These are phyloP conservation scores for Stenoptilia bipunctidactyla DNA, from an alignment of 2,888 invertebrate genomes.

Conservation along the genomic window DNA sequence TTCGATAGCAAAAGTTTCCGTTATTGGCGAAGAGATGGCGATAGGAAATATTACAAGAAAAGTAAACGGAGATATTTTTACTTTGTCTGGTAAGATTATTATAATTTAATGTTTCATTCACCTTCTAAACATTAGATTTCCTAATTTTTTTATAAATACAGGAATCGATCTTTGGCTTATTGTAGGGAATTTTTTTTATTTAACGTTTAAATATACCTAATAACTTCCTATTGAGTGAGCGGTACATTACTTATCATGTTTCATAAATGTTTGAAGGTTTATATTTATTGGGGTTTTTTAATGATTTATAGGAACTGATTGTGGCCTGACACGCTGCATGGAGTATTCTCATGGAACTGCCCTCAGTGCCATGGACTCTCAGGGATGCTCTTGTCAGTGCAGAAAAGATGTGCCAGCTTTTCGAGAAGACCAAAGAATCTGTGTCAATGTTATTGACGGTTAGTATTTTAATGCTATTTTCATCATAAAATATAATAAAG, in stretches of 20 bases:
- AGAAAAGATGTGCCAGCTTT: slow-evolving; percentile 76
- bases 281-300: too few relatives aligned
- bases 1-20: slow-evolving; percentile 22
- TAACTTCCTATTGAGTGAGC: too few relatives aligned
- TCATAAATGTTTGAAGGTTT: too few relatives aligned
- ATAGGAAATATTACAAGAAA: slow-evolving; percentile 68
- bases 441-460: slow-evolving; percentile 83
- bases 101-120: neutral
- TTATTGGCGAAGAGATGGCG: slow-evolving; percentile 41
- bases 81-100: slow-evolving; percentile 54
- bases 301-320: slow-evolving; percentile 61
- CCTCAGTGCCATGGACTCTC: slow-evolving; percentile 37
- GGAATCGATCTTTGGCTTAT: too few relatives aligned
- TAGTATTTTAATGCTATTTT: too few relatives aligned
- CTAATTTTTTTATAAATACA: too few relatives aligned
- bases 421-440: slow-evolving; percentile 78
- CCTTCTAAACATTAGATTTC: too few relatives aligned
- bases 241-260: too few relatives aligned
- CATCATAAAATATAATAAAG: too few relatives aligned
- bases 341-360: slow-evolving; percentile 78
- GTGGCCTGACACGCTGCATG: slow-evolving; percentile 75
- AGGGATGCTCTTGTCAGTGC: slow-evolving; percentile 78
- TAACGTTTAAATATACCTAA: slow-evolving; percentile 2
- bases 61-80: slow-evolving; percentile 73
- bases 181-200: slow-evolving; percentile 4